Conservation (phyloP, 2,113 vertebrate species). For the Brienomyrus brachyistius region DNA sequence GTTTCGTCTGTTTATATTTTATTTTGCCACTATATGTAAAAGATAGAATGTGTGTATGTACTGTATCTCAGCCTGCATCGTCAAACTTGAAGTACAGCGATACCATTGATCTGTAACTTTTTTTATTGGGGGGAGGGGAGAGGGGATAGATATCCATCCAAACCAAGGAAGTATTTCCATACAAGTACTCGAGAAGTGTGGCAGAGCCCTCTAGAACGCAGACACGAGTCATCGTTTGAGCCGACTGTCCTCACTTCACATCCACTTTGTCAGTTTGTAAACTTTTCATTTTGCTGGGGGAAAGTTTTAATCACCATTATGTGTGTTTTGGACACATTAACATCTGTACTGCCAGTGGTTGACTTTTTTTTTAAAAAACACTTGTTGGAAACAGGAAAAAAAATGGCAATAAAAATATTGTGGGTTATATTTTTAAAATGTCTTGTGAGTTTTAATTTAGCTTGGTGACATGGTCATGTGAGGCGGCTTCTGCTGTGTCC, state of each 20-base stretch:
- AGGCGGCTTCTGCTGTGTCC: background rate
- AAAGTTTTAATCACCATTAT: conserved; percentile 23
- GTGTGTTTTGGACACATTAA: conserved; percentile 36
- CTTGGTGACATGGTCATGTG: background rate
- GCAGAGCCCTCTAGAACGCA: conserved; percentile 2
- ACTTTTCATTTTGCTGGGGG: conserved; percentile 7
- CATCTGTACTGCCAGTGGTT: conserved; percentile 28
- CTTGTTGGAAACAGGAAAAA: conserved; percentile 64
- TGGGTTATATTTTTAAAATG: conserved; percentile 66
- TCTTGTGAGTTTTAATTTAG: conserved; percentile 27
- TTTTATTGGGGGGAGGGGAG: background rate
- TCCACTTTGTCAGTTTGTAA: background rate
- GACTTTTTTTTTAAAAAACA: conserved; percentile 39
- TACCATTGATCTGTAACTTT: conserved; percentile 28
- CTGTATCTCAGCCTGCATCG: conserved; percentile 61
- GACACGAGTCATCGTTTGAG: conserved; percentile 24
- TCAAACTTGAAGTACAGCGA: conserved; percentile 70
- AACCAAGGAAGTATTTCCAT: conserved; percentile 24
- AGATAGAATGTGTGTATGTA: conserved; percentile 54
- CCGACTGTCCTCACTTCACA: conserved; percentile 19
- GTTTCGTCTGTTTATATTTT: conserved; percentile 43
- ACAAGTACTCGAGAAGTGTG: conserved; percentile 19
- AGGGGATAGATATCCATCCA: conserved; percentile 40
- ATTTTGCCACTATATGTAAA: conserved; percentile 56
- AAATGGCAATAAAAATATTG: conserved; percentile 85